Conservation (phyloP, 2,113 vertebrate genomes). For the Epinephelus lanceolatus region DNA sequence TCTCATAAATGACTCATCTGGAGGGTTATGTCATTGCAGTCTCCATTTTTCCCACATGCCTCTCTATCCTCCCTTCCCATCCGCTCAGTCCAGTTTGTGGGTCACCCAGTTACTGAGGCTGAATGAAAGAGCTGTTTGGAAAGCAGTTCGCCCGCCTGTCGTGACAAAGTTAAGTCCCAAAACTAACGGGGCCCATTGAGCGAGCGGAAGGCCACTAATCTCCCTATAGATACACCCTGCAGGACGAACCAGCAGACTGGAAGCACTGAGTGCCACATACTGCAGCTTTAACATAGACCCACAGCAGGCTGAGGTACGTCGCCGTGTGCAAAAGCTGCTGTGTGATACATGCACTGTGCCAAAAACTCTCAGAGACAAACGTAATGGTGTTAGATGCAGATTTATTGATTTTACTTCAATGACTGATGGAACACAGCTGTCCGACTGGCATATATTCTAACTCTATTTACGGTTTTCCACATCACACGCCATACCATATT, state of each 20-base stretch:
- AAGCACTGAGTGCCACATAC: conserved; percentile 43
- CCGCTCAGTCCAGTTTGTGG: conserved; percentile 32
- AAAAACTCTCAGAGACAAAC: conserved; percentile 37
- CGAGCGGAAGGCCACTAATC: conserved; percentile 79
- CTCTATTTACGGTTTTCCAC: conserved; percentile 31
- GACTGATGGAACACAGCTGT: conserved; percentile 40
- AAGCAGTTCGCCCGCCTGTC: conserved; percentile 50
- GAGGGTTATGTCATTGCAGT: conserved; percentile 9
- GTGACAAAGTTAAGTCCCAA: conserved; percentile 76
- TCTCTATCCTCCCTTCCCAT: conserved; percentile 29
- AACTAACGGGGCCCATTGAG: conserved; percentile 69
- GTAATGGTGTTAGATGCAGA: conserved; percentile 27
- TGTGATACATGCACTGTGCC: neutral
- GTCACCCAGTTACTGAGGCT: conserved; percentile 48
- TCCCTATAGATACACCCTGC: conserved; percentile 68
- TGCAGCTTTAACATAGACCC: conserved; percentile 33
- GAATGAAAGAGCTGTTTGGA: conserved; percentile 66
- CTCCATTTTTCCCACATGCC: conserved; percentile 29
- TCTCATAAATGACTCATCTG: conserved; percentile 17
- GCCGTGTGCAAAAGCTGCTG: neutral
- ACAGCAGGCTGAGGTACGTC: neutral
- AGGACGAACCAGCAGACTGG: conserved; percentile 44
- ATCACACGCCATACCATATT: conserved; percentile 8
- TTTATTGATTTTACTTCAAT: conserved; percentile 51
- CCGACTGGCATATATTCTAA: conserved; percentile 30